phyloP scores from a whole-genome alignment of 2,113 vertebrate species.

The Tupaia chinensis region DNA sequence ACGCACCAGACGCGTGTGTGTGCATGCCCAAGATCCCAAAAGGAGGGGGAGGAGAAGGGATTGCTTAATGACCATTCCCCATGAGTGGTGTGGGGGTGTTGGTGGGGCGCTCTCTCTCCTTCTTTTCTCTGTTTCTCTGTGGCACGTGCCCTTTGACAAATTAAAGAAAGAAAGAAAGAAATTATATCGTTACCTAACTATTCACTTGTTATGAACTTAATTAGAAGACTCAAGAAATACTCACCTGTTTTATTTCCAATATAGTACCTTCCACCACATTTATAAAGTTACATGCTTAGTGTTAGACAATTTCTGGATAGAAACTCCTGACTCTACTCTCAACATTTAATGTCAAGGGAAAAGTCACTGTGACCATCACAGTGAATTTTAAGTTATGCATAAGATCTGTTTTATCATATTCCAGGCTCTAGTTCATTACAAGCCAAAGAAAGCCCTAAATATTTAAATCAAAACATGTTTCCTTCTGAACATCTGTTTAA shows the following conservation, averaged over 20 bases:
- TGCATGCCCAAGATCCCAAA: too few relatives aligned
- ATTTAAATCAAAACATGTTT: neutral
- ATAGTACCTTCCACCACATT: neutral
- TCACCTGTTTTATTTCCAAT: neutral
- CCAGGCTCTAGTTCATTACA: neutral
- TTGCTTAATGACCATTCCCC: too few relatives aligned
- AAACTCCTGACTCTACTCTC: neutral
- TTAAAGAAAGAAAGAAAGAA: neutral
- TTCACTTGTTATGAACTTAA: neutral
- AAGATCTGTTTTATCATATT: conserved; percentile 1
- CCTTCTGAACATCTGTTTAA: conserved; percentile 21
- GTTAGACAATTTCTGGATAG: neutral
- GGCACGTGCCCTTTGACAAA: too few relatives aligned
- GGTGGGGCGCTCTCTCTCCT: too few relatives aligned
- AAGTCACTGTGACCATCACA: neutral
- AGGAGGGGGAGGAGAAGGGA: too few relatives aligned
- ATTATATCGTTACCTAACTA: neutral
- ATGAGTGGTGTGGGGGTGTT: too few relatives aligned
- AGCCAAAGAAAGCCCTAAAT: neutral
- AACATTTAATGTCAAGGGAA: neutral
- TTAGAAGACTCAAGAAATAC: neutral
- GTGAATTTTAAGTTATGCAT: neutral
- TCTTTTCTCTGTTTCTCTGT: too few relatives aligned
- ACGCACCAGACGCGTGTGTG: too few relatives aligned
- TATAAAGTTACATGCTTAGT: neutral